Evolutionary conservation across 2,113 vertebrate genomes (phyloP).

Genomic region (Pomatorhinus ruficollis): DNA sequence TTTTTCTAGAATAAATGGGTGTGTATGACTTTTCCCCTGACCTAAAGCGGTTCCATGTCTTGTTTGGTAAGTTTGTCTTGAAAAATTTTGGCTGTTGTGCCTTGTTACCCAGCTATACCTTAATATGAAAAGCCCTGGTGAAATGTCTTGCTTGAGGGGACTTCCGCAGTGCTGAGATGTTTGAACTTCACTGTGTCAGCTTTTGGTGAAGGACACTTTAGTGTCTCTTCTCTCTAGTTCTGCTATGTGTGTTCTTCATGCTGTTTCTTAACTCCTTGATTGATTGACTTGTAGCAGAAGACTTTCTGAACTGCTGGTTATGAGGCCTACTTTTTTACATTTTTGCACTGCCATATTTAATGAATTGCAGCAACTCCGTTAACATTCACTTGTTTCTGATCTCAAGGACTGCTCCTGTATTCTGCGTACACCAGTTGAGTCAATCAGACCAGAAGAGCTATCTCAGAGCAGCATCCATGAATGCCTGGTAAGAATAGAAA

Average conservation of each 20-base stretch:
- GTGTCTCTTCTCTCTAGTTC: neutral
- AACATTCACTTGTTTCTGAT: neutral
- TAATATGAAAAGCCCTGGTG: neutral
- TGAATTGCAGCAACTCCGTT: neutral
- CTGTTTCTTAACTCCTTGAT: neutral
- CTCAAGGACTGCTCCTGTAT: constrained; percentile 95
- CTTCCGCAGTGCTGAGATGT: neutral
- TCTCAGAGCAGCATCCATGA: constrained; percentile 85
- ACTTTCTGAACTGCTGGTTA: neutral
- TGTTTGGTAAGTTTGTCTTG: constrained; percentile 76
- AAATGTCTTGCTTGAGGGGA: neutral
- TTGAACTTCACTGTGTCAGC: neutral
- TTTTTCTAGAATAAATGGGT: constrained; percentile 71
- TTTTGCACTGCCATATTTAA: neutral
- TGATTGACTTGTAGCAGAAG: neutral
- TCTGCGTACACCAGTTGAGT: constrained; percentile 90
- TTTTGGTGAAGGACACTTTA: neutral
- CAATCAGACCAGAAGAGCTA: constrained; percentile 86
- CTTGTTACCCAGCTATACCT: neutral
- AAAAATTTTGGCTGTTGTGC: neutral
- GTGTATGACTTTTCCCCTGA: constrained; percentile 48
- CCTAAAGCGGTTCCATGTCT: constrained; percentile 81
- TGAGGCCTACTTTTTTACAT: neutral
- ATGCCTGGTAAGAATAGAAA: constrained; percentile 82
- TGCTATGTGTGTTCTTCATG: neutral